Evolutionary conservation across 1,140 invertebrate species (phyloP), one percentile per base, ranked within the genome.

Genomic region (Diorhabda carinulata): DNA sequence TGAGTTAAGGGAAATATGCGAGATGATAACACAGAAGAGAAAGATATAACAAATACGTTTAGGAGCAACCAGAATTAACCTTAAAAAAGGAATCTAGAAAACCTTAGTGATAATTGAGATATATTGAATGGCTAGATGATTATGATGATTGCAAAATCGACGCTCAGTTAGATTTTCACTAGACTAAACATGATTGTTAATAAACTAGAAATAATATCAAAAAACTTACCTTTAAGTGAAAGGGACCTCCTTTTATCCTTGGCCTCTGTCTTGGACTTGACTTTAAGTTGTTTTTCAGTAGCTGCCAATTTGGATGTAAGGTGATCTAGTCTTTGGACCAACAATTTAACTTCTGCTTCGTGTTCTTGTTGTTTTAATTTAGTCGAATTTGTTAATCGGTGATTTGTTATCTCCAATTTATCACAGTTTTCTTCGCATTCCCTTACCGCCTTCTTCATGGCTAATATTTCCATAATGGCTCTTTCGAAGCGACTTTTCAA

Each of bases 251-350:
- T 82, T 72, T 93, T 90, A 72, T 92, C 92, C 68, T 90, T 85
- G 0, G 87, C 87, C 76, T 95, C 93, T 71, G 89, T 87, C 79
- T 93, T 94, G 74, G 92, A 90, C 79, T 93, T 93, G 3, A 85
- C 87, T 65, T 92, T 83, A 6, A 93, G 88, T 80, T 93, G 91
- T 74, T 93, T 92, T 76, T 96, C 93, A n/a, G 91, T 91, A 2
- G 86, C 85, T 3, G 86, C 88, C 41, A 95, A 83, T 80, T 95
- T 96, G 45, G 87, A 86, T 0, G 93, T 95, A 47, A 95, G 80
- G 79, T 96, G 93, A 77, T 94, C 88, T 57, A 95, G 90, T 43
- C 92, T 85, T n/a, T 88, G 89, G 2, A 90, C 91, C 90, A 95
- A 92, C 67, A 95, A 81, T 60, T 88, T 86, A 40, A 91, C 85